Evolutionary conservation across 1,140 invertebrate genomes (phyloP), one percentile per base, ranked within the genome.

Genomic region (Halesus radiatus): DNA sequence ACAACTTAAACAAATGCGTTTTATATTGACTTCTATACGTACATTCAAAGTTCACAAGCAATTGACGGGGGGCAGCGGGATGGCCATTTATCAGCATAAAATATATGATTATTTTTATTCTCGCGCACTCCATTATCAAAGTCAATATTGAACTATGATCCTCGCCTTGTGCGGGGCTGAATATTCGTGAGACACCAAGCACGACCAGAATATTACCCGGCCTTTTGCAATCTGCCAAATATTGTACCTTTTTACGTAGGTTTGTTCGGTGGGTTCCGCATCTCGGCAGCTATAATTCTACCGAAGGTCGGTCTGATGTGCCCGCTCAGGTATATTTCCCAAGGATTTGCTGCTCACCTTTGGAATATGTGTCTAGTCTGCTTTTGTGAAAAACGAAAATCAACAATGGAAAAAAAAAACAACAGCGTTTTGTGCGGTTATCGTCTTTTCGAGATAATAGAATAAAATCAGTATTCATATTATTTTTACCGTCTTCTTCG

Each of bases 141-240:
- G 20, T 23, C 68, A 72, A 72, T 23, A 8, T 10, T 72, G 68
- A 72, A 72, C 68, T 72, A 18, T 52, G 68, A 72, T 23, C 68
- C 68, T 53, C 10, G 7, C 45, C 68, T 23, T 23, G 45, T n/a
- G 45, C 10, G 20, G 6, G 6, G 68, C 10, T 20, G 29, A 68
- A 37, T 68, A 45, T 13, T 45, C 8, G 37, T 1, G 5, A 45
- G 37, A 45, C 10, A 45, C 37, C 37, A 13, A 45, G 37, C 37
- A 13, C 37, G 37, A 13, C 37, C 10, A 13, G 37, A 37, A 45
- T 45, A 45, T 45, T 13, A 45, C 1, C 8, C 37, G 37, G 37
- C 8, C 37, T 45, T 45, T 45, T 13, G 10, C 37, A 45, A 45
- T 45, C 37, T 45, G 37, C 37, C 37, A 45, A 45, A 45, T 45